Conservation (phyloP, 2,888 invertebrate species). For the Drosophila bunnanda region DNA sequence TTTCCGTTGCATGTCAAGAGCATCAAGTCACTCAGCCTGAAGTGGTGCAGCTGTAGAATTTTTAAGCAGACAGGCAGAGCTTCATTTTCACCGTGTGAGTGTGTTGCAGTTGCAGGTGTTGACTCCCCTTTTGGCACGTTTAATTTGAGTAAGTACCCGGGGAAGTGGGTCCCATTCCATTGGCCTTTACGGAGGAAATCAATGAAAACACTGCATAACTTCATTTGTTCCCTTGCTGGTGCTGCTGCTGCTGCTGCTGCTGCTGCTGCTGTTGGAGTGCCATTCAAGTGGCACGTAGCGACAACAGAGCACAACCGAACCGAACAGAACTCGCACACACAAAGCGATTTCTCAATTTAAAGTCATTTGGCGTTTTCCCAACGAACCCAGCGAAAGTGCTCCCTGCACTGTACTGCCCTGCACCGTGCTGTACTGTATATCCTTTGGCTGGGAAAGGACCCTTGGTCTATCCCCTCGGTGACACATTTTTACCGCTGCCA, state of each 20-base stretch:
- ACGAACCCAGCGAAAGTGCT: slow-evolving; percentile 30
- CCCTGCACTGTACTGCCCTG: slow-evolving; percentile 25
- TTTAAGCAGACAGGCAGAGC: slow-evolving; percentile 26
- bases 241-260: too few species aligned
- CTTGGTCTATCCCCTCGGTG: slow-evolving; percentile 13
- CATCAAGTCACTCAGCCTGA: slow-evolving; percentile 32
- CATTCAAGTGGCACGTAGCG: slow-evolving; percentile 57
- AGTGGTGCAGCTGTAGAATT: slow-evolving; percentile 14
- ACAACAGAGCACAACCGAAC: slow-evolving; percentile 37
- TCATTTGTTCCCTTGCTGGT: slow-evolving; percentile 45
- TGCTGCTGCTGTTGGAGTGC: slow-evolving; percentile 10
- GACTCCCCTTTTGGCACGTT: slow-evolving; percentile 40
- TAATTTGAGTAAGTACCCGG: slow-evolving; percentile 72
- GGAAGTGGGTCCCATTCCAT: slow-evolving; percentile 23
- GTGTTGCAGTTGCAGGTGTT: slow-evolving; percentile 48
- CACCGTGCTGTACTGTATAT: background rate
- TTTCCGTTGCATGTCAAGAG: slow-evolving; percentile 41
- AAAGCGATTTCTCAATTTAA: slow-evolving; percentile 67
- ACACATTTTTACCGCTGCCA: slow-evolving; percentile 52
- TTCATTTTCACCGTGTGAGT: slow-evolving; percentile 46
- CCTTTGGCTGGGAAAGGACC: slow-evolving; percentile 14
- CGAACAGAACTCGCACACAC: slow-evolving; percentile 51
- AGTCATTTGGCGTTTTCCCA: slow-evolving; percentile 57
- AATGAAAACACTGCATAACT: slow-evolving; percentile 75
- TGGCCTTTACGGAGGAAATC: slow-evolving; percentile 58